A percentile compares a stretch with the other conserved stretches of the same genome.
These are phyloP conservation scores for Peromyscus leucopus DNA, from an alignment of 2,113 vertebrate genomes.

Conservation along the genomic window DNA sequence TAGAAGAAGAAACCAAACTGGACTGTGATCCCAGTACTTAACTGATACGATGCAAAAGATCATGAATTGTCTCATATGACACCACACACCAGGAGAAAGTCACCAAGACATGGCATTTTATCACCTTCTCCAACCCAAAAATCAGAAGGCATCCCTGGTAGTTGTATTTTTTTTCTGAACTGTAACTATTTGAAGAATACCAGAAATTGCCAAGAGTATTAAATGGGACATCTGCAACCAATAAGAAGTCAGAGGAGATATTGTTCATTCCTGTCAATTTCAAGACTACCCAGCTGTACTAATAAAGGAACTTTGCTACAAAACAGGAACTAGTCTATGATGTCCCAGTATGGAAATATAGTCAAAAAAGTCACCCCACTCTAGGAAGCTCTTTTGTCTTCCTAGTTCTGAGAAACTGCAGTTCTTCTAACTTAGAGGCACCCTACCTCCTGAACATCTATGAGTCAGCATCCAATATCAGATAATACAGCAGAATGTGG, in stretches of 20 bases:
- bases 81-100: not conserved
- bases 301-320: not conserved
- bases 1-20: not conserved
- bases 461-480: not conserved
- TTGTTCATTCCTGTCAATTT: not conserved
- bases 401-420: not conserved
- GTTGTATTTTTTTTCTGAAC: not conserved
- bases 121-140: not conserved
- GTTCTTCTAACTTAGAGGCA: not conserved
- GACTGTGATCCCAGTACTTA: not conserved
- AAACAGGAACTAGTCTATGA: not conserved
- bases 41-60: not conserved
- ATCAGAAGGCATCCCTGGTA: not conserved
- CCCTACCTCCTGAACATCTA: not conserved
- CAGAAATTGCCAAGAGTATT: not conserved
- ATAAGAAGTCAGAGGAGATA: not conserved
- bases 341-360: not conserved
- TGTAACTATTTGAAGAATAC: not conserved
- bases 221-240: not conserved
- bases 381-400: not conserved
- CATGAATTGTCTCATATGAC: not conserved
- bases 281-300: not conserved
- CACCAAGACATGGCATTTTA: not conserved
- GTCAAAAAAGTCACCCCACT: not conserved
- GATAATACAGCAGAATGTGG: not conserved